Conservation (phyloP, 2,888 invertebrate genomes). For the Drosophila neotestacea region DNA sequence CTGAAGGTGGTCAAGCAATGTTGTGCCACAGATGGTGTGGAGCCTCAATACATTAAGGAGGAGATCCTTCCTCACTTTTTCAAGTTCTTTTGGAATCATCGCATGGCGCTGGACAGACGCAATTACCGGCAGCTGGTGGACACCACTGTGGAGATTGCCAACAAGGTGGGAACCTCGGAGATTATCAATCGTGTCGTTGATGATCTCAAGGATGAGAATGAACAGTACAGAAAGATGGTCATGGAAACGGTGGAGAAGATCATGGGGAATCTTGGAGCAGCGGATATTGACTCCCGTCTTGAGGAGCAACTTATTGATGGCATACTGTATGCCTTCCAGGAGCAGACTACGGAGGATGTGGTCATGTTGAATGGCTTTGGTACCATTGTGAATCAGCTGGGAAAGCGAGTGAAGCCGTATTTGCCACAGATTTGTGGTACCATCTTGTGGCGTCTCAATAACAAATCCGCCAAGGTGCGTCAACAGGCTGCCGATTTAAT, state of each 20-base stretch:
- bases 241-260: slow-evolving; percentile 99
- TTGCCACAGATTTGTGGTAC: slow-evolving; percentile 99
- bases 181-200: slow-evolving; percentile 99
- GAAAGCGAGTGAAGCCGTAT: slow-evolving; percentile 99
- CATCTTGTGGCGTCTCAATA: slow-evolving; percentile 99
- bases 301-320: slow-evolving; percentile 99
- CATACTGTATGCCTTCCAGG: slow-evolving; percentile 99
- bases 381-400: slow-evolving; percentile 98
- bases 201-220: slow-evolving; percentile 99
- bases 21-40: slow-evolving; percentile 99
- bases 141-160: slow-evolving; percentile 99
- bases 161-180: slow-evolving; percentile 99
- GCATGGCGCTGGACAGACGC: slow-evolving; percentile 99
- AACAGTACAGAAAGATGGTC: slow-evolving; percentile 99
- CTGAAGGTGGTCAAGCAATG: slow-evolving; percentile 99
- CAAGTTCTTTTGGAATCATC: slow-evolving; percentile 99
- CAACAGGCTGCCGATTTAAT: slow-evolving; percentile 99
- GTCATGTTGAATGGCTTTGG: slow-evolving; percentile 99
- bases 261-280: slow-evolving; percentile 98
- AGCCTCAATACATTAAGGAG: slow-evolving; percentile 99
- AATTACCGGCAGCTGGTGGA: slow-evolving; percentile 99
- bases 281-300: slow-evolving; percentile 98
- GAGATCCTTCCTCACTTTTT: slow-evolving; percentile 99
- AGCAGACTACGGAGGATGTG: slow-evolving; percentile 99
- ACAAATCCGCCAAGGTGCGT: slow-evolving; percentile 99